Evolutionary conservation across 1,140 invertebrate species (phyloP).

Genomic region (Pseudomyrmex pallidus): DNA sequence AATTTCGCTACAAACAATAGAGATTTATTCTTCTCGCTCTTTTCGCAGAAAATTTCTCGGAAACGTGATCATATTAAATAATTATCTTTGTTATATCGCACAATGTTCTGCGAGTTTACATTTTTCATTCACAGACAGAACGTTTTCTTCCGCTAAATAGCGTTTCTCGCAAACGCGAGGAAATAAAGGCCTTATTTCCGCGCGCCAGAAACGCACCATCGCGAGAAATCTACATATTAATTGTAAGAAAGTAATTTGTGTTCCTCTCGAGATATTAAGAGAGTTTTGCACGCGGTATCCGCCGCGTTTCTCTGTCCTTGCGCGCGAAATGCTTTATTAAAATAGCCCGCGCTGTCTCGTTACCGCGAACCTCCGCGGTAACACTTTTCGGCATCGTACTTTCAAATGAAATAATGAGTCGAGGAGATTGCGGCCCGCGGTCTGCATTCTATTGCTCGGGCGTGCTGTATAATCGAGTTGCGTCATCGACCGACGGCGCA

Average conservation of each 20-base stretch:
- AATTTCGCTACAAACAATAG: no score
- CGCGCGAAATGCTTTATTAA: slow-evolving; percentile 32
- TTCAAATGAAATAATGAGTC: slow-evolving; percentile 50
- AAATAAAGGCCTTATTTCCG: neutral
- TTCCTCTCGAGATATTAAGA: neutral
- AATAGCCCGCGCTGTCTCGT: neutral
- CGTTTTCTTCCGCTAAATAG: neutral
- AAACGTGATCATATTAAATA: neutral
- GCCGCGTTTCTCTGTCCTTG: neutral
- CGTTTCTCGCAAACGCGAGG: neutral
- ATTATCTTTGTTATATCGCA: neutral
- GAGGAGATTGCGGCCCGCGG: slow-evolving; percentile 14
- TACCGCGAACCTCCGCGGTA: neutral
- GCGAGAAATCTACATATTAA: slow-evolving; percentile 23
- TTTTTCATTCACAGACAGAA: no score
- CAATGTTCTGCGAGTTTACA: neutral
- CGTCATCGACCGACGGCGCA: slow-evolving; percentile 62
- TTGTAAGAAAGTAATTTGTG: slow-evolving; percentile 8
- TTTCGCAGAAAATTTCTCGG: neutral
- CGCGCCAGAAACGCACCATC: neutral
- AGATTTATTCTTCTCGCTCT: no score
- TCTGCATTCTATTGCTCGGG: slow-evolving; percentile 60
- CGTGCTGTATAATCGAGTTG: slow-evolving; percentile 60
- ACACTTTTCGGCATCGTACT: slow-evolving; percentile 42
- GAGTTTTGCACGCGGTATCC: neutral